These are phyloP conservation scores for Sycophila texana DNA, from an alignment of 2,888 invertebrate genomes.

Conservation along the genomic window DNA sequence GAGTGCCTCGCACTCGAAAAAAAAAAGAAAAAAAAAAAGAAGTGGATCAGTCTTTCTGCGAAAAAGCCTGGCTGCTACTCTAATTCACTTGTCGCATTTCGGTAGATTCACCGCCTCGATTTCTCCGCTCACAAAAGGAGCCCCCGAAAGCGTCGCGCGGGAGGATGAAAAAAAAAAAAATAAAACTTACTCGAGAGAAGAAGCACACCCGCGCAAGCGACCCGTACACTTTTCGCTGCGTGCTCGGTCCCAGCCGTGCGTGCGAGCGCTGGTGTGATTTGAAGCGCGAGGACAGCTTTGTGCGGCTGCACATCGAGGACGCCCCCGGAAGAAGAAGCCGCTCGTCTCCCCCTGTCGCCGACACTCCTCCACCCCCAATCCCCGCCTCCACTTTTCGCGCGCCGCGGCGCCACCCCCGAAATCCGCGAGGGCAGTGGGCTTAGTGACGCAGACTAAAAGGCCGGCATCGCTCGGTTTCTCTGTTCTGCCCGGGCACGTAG, in stretches of 20 bases:
- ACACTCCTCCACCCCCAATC: too few species aligned
- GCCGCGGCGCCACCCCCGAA: neutral
- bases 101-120: too few species aligned
- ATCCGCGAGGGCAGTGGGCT: neutral
- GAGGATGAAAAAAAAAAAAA: too few species aligned
- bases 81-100: too few species aligned
- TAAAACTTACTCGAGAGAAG: neutral
- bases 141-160: neutral
- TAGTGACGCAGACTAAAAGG: slow-evolving; percentile 3
- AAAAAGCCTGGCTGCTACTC: too few species aligned
- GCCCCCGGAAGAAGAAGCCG: neutral
- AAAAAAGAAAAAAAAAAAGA: too few species aligned
- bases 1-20: too few species aligned
- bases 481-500: slow-evolving; percentile 72
- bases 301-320: neutral
- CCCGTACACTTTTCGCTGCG: neutral
- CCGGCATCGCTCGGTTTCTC: slow-evolving; percentile 21
- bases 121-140: too few species aligned
- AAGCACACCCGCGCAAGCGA: neutral
- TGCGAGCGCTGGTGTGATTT: neutral
- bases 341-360: neutral
- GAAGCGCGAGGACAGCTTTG: neutral
- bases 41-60: too few species aligned
- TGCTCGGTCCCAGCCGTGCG: neutral
- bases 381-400: neutral